phyloP scores from a whole-genome alignment of 2,888 invertebrate species.

The Coecobrya sp. region DNA sequence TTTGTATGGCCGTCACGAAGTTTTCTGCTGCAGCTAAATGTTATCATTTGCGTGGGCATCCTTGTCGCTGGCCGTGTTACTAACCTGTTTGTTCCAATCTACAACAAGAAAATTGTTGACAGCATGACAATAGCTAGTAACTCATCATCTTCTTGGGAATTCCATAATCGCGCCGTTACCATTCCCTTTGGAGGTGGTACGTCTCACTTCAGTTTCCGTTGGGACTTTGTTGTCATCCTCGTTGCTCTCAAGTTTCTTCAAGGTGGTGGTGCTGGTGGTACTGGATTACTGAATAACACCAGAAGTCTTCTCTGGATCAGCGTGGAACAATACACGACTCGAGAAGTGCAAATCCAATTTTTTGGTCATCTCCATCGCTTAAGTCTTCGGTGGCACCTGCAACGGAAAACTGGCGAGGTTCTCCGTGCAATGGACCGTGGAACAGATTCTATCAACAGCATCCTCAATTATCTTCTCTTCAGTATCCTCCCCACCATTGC shows the following conservation, averaged over 20 bases:
- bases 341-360: slow-evolving; percentile 90
- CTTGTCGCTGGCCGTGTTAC: slow-evolving; percentile 94
- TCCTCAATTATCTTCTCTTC: slow-evolving; percentile 97
- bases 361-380: slow-evolving; percentile 96
- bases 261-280: slow-evolving; percentile 97
- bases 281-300: slow-evolving; percentile 97
- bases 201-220: slow-evolving; percentile 91
- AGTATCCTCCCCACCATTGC: slow-evolving; percentile 97
- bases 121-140: slow-evolving; percentile 90
- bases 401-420: slow-evolving; percentile 98
- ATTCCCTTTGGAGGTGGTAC: slow-evolving; percentile 84
- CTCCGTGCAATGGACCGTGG: slow-evolving; percentile 98
- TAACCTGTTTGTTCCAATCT: slow-evolving; percentile 97
- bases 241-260: slow-evolving; percentile 97
- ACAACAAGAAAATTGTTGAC: slow-evolving; percentile 96
- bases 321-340: slow-evolving; percentile 94
- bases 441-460: slow-evolving; percentile 97
- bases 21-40: slow-evolving; percentile 92
- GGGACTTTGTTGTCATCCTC: slow-evolving; percentile 96
- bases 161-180: slow-evolving; percentile 72
- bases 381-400: slow-evolving; percentile 97
- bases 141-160: slow-evolving; percentile 2
- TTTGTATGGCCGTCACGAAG: slow-evolving; percentile 98
- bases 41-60: slow-evolving; percentile 93
- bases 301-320: slow-evolving; percentile 97